Conservation (phyloP, 2,113 vertebrate species). For the Oreochromis tanganicae region DNA sequence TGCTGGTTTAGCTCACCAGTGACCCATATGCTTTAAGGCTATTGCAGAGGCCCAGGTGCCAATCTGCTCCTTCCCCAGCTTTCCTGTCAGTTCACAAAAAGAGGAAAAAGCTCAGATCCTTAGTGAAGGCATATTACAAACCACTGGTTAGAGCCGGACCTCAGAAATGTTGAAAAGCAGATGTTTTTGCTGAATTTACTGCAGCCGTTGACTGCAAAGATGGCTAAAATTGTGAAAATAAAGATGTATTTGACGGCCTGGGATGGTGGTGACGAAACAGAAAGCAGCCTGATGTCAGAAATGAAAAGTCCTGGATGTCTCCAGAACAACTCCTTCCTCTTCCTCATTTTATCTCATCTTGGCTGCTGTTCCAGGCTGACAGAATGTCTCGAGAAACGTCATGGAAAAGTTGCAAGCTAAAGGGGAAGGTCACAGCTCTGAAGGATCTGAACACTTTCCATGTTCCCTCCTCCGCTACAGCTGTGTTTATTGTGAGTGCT, state of each 20-base stretch:
- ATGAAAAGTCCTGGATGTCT: background rate
- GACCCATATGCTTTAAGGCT: no score
- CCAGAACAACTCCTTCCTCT: background rate
- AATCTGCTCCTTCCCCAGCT: background rate
- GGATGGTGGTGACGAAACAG: background rate
- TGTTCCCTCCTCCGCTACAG: constrained; percentile 21
- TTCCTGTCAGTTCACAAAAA: background rate
- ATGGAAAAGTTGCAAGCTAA: background rate
- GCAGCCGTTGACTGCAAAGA: background rate
- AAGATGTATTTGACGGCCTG: background rate
- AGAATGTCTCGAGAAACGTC: background rate
- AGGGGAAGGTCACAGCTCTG: background rate
- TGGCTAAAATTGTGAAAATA: background rate
- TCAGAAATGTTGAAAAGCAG: background rate
- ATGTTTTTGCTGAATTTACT: background rate
- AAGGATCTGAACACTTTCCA: background rate
- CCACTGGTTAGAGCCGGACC: background rate
- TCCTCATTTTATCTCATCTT: background rate
- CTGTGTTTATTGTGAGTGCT: constrained; percentile 22
- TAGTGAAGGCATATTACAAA: no score
- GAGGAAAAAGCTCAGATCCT: background rate
- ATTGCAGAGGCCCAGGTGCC: background rate
- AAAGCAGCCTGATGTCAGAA: background rate
- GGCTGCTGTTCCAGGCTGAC: background rate
- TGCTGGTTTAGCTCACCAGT: no score